These are phyloP conservation scores for Pollachius pollachius DNA, from an alignment of 2,113 vertebrate species.

Conservation along the genomic window DNA sequence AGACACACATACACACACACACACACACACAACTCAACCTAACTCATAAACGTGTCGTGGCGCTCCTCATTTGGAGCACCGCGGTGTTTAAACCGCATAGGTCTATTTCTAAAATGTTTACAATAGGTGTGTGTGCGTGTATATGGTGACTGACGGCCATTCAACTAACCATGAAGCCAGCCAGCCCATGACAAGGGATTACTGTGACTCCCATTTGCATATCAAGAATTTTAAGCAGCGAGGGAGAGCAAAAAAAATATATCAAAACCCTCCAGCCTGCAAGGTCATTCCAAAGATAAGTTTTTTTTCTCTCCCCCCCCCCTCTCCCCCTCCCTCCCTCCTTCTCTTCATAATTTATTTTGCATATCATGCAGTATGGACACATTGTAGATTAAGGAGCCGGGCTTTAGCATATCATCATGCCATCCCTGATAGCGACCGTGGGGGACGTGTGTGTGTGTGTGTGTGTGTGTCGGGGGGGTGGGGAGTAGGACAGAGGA, in stretches of 20 bases:
- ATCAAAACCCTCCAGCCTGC: conserved; percentile 77
- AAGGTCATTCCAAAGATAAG: conserved; percentile 83
- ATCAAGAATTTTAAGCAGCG: conserved; percentile 75
- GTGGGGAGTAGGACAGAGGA: no score
- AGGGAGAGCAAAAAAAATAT: conserved; percentile 72
- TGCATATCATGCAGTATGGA: conserved; percentile 71
- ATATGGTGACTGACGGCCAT: not conserved
- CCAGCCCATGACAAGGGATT: conserved; percentile 68
- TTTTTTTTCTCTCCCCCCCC: conserved; percentile 29
- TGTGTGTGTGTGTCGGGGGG: not conserved
- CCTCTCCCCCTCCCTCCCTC: not conserved
- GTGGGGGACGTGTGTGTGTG: not conserved
- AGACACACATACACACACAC: no score
- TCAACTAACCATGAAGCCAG: no score
- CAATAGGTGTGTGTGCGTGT: not conserved
- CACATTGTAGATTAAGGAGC: conserved; percentile 64
- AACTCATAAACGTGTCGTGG: not conserved
- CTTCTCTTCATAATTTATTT: conserved; percentile 69
- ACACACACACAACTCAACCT: not conserved
- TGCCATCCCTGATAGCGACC: conserved; percentile 65
- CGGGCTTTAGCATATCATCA: conserved; percentile 72
- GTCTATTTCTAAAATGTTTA: not conserved
- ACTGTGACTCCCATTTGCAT: conserved; percentile 74
- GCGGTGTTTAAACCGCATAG: no score
- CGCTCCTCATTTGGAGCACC: not conserved